Percentiles rank a stretch among this genome's conserved stretches.
phyloP scores from a whole-genome alignment of 37 sponge, comb jelly and placozoan genomes.

The Lycopodina hypogea region DNA sequence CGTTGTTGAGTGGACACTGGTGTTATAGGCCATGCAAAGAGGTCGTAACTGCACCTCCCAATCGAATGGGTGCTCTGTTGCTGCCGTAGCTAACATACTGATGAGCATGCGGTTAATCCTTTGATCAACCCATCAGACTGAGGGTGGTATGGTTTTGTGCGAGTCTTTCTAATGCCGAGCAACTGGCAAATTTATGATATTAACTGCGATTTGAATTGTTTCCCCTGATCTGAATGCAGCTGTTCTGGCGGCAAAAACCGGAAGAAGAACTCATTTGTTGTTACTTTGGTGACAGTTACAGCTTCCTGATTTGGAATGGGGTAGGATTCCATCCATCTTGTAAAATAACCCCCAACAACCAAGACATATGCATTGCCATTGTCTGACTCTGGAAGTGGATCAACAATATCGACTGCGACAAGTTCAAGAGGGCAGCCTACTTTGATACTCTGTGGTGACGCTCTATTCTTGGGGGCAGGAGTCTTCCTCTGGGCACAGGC shows the following conservation, averaged over 20 bases:
- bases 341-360: slow-evolving; percentile 47
- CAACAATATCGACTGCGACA: no score
- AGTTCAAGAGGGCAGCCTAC: no score
- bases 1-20: slow-evolving; percentile 33
- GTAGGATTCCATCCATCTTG: no score
- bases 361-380: no score
- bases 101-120: slow-evolving; percentile 48
- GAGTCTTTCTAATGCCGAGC: slow-evolving; percentile 23
- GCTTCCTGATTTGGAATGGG: slow-evolving; percentile 64
- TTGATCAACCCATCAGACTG: slow-evolving; percentile 62
- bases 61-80: background rate
- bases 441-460: background rate
- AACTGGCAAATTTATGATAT: slow-evolving; percentile 30
- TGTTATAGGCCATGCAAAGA: no score
- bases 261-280: slow-evolving; percentile 38
- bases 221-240: slow-evolving; percentile 44
- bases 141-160: slow-evolving; percentile 55
- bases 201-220: slow-evolving; percentile 46
- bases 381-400: no score
- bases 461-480: background rate
- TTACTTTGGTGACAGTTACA: slow-evolving; percentile 47
- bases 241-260: no score
- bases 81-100: slow-evolving; percentile 22
- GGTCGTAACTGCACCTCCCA: slow-evolving; percentile 38
- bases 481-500: no score